Evolutionary conservation across 2,113 vertebrate genomes (phyloP), one percentile per base, ranked within the genome.

Genomic region (Phylloscopus whistleri): DNA sequence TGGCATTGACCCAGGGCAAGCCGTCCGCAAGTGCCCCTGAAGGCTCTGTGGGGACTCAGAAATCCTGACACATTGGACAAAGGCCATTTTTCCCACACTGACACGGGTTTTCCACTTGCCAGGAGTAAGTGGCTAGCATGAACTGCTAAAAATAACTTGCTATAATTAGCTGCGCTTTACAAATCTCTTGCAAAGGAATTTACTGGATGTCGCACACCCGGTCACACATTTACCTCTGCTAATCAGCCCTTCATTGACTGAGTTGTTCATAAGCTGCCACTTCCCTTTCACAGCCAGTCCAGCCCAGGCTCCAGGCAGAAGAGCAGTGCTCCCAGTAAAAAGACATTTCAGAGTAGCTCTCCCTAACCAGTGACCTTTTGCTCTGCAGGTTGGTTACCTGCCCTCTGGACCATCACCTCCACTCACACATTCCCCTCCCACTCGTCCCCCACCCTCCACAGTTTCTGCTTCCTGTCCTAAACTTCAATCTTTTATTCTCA

Each of bases 131-230:
- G 81, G 87, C 81, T 49, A 89, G 73, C 60, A 46, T 5, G 60
- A 51, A 43, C 60, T 41, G 64, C 91, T 92, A 76, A 92, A 95
- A 95, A 90, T 88, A 94, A 41, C 49, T 16, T 22, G 33, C 94
- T 94, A 76, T 90, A 72, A 76, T 88, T 88, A 94, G 89, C 79
- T n/a, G 22, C 28, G 51, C 68, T 92, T 90, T 24, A 90, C 67
- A 56, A 80, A 76, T 11, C 63, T 20, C 67, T n/a, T 30, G 75
- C 28, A 76, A 26, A 92, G 72, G 93, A 73, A 76, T 76, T 62
- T 56, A 64, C 44, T 78, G 83, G 30, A 30, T 14, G 58, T 59
- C 82, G 75, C 37, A 87, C 35, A 27, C 44, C 58, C 72, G 60
- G 56, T 66, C 56, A 78, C 7, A 41, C 5, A 58, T 63, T 82